These are phyloP conservation scores for Bovichtus variegatus DNA, from an alignment of 2,797 vertebrate genomes.

Conservation along the genomic window DNA sequence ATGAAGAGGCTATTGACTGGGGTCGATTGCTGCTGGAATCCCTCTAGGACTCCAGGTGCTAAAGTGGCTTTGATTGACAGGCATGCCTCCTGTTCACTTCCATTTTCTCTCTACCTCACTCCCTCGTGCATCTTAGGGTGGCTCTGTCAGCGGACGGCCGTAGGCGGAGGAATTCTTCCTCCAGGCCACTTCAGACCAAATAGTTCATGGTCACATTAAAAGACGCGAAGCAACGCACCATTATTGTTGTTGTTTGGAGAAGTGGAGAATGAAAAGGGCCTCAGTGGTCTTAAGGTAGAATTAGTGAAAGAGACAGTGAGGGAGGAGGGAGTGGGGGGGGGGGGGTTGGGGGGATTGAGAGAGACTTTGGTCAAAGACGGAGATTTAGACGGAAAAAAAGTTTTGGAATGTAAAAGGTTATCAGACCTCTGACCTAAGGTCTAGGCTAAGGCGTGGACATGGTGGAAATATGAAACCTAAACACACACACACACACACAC, in stretches of 20 bases:
- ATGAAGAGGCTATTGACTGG: slow-evolving; percentile 73
- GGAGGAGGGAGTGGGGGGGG: not conserved
- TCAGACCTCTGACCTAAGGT: slow-evolving; percentile 73
- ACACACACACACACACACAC: slow-evolving; percentile 11
- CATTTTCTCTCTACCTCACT: slow-evolving; percentile 1
- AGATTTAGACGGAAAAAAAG: slow-evolving; percentile 38
- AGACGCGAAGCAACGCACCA: not conserved
- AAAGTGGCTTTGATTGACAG: slow-evolving; percentile 76
- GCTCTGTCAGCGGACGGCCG: slow-evolving; percentile 6
- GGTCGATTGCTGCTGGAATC: slow-evolving; percentile 67
- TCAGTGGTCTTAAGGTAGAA: slow-evolving; percentile 1
- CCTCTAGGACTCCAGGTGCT: slow-evolving; percentile 61
- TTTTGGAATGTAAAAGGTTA: slow-evolving; percentile 81
- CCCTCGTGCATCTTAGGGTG: slow-evolving; percentile 12
- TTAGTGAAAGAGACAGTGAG: not conserved
- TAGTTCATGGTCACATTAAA: slow-evolving; percentile 21
- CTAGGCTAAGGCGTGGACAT: slow-evolving; percentile 45
- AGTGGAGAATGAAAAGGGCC: slow-evolving; percentile 13
- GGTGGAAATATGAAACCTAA: slow-evolving; percentile 68
- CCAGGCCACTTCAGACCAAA: slow-evolving; percentile 6
- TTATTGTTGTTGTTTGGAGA: slow-evolving; percentile 11
- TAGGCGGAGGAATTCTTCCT: not conserved
- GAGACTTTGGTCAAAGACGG: slow-evolving; percentile 22
- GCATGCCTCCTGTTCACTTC: slow-evolving; percentile 36
- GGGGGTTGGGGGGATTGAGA: not conserved